Evolutionary conservation across 1,140 invertebrate genomes (phyloP), one percentile per base, ranked within the genome.

Genomic region (Saccostrea echinata): DNA sequence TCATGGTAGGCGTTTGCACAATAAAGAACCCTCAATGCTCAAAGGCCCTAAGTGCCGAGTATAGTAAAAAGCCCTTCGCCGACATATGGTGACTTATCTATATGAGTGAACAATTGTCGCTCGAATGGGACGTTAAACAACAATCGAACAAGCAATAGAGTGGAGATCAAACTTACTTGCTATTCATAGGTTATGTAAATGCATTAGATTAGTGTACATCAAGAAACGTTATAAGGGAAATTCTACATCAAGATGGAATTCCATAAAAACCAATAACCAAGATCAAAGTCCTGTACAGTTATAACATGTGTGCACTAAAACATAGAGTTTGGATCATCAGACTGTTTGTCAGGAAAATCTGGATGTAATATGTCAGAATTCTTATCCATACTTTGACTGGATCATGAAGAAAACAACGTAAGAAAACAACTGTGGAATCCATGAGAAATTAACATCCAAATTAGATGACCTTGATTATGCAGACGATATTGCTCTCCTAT

Each of bases 341-440:
- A 86, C 80, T 57, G 33, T 43, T 87, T 89, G 13, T 12, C 57
- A 16, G 76, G 87, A 1, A 85, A 68, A 53, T 89, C 90, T 13
- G n/a, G n/a, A 43, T 89, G 90, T 51, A 27, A 81, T 18, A 84
- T 87, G 84, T 88, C 86, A n/a, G 85, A 43, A 0, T 89, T 87
- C 35, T 33, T 88, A 3, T 91, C 88, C 68, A 84, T 87, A 8
- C 80, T 89, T 91, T 33, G 88, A 91, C 85, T 91, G 86, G 88
- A 84, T 90, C 24, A 91, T 88, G 90, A 90, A 76, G 71, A 85
- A 30, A 12, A 21, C 86, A 1, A 90, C 87, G 80, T 53, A n/a
- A 85, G 80, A 82, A 9, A 87, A 84, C 16, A 68, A 84, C 16
- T 89, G 33, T 12, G 83, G 85, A 30, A 90, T 88, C 51, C 53